Conservation (phyloP, 2,113 vertebrate genomes). For the Peromyscus polionotus region DNA sequence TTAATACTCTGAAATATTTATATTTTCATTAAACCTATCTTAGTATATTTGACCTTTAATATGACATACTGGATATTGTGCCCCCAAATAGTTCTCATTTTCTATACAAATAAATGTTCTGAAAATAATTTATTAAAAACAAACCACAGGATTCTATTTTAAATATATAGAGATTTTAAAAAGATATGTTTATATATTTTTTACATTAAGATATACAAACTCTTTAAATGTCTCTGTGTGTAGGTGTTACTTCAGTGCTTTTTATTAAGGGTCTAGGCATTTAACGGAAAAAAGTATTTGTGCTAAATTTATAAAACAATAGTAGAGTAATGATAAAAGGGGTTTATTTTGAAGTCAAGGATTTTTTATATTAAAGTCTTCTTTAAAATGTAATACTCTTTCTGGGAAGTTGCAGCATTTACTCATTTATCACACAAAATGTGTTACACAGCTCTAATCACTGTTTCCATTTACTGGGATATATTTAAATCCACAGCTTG, state of each 20-base stretch:
- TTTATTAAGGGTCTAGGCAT: neutral
- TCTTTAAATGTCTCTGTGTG: rapidly evolving
- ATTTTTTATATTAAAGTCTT: neutral
- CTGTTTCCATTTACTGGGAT: neutral
- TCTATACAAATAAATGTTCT: neutral
- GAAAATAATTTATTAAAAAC: neutral
- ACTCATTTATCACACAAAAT: neutral
- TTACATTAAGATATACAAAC: neutral
- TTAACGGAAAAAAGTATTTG: neutral
- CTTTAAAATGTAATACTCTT: neutral
- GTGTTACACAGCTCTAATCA: neutral
- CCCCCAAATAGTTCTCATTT: neutral
- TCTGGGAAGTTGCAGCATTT: neutral
- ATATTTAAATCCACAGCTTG: neutral
- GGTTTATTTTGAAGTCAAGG: neutral
- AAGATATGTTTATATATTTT: neutral
- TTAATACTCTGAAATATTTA: neutral
- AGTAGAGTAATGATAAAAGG: neutral
- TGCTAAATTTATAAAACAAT: neutral
- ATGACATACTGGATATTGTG: neutral
- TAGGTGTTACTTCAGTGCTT: neutral
- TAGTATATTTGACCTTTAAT: neutral
- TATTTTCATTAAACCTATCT: neutral
- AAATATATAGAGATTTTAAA: neutral
- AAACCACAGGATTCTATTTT: neutral